phyloP scores from a whole-genome alignment of 1,140 invertebrate genomes.

The Diorhabda carinulata region DNA sequence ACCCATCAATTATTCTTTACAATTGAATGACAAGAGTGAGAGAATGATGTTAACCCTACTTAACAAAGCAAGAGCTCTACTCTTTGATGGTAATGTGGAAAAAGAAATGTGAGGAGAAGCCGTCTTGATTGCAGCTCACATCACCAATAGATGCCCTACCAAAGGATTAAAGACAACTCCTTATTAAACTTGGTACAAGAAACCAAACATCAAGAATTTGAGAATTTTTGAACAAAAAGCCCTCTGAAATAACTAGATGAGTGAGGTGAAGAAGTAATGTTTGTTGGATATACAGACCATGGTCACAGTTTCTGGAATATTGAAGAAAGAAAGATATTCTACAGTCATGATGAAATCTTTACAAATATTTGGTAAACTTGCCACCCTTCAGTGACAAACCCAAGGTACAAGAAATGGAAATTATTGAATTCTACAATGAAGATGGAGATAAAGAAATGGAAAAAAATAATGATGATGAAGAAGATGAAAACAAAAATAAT shows the following conservation, averaged over 20 bases:
- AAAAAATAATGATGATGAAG: not conserved
- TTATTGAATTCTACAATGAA: not conserved
- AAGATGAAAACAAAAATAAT: not conserved
- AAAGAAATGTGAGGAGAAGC: constrained; percentile 42
- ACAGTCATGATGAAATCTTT: too few relatives aligned
- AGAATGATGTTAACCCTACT: not conserved
- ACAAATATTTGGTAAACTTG: too few relatives aligned
- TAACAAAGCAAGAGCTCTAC: constrained; percentile 41
- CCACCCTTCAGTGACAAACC: too few relatives aligned
- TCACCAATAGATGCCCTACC: constrained; percentile 43
- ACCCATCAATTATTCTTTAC: too few relatives aligned
- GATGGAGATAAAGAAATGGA: not conserved
- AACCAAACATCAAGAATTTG: not conserved
- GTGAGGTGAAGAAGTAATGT: too few relatives aligned
- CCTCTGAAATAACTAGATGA: too few relatives aligned
- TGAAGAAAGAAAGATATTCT: too few relatives aligned
- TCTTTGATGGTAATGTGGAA: constrained; percentile 33
- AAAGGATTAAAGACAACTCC: not conserved
- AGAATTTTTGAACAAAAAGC: not conserved
- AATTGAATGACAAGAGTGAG: too few relatives aligned
- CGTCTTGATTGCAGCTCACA: constrained; percentile 40
- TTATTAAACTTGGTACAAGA: not conserved
- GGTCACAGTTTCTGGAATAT: not conserved
- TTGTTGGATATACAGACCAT: not conserved
- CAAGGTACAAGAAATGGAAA: too few relatives aligned